phyloP scores from a whole-genome alignment of 2,113 vertebrate species.

The Pardalotus punctatus region DNA sequence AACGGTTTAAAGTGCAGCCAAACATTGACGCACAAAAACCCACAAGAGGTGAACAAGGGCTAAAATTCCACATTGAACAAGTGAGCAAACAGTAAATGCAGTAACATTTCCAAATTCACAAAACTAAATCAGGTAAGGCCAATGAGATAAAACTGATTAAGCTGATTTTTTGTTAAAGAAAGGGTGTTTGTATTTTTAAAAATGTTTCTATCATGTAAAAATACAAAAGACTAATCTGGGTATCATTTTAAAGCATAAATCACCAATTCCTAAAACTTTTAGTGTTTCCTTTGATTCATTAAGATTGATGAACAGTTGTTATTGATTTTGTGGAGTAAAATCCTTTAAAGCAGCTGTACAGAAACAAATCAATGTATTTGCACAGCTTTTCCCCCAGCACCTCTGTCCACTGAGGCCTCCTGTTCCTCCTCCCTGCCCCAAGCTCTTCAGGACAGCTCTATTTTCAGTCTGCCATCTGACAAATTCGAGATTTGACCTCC shows the following conservation, averaged over 20 bases:
- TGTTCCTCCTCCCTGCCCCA: not conserved
- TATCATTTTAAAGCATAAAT: not conserved
- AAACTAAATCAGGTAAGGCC: not conserved
- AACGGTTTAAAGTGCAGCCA: not conserved
- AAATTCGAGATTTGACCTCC: not conserved
- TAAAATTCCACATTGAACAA: not conserved
- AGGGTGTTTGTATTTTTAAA: not conserved
- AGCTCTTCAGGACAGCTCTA: not conserved
- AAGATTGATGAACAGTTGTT: slow-evolving; percentile 7
- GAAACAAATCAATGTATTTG: slow-evolving; percentile 34
- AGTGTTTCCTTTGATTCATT: not conserved
- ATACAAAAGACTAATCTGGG: not conserved
- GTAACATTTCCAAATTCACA: not conserved
- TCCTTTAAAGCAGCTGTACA: not conserved
- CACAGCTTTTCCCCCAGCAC: slow-evolving; percentile 11
- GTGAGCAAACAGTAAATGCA: not conserved
- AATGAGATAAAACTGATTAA: not conserved
- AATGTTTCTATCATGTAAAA: not conserved
- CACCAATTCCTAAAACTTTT: not conserved
- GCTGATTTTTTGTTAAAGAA: not conserved
- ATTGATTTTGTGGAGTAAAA: not conserved
- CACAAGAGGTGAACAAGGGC: not conserved
- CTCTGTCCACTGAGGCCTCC: not conserved
- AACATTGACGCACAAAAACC: not conserved
- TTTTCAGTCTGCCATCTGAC: not conserved